phyloP scores from a whole-genome alignment of 2,113 vertebrate species.

The Zosterops lateralis region DNA sequence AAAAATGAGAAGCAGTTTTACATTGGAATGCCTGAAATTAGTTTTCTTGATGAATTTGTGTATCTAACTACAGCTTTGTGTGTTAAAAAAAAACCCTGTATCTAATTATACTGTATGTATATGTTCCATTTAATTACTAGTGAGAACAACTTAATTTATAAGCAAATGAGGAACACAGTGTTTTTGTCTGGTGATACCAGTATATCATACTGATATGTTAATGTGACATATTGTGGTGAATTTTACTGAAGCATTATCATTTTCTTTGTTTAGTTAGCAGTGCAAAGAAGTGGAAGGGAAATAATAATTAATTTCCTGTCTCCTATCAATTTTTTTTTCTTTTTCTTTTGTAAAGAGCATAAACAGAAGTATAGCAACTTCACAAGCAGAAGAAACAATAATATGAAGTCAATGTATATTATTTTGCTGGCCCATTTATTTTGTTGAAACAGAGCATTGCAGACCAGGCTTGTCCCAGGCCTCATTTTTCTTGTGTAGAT shows the following conservation, averaged over 20 bases:
- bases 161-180: background rate
- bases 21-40: background rate
- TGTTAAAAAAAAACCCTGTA: background rate
- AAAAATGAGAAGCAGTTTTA: background rate
- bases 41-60: background rate
- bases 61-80: background rate
- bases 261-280: background rate
- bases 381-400: background rate
- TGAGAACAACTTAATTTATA: constrained; percentile 1
- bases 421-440: background rate
- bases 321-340: background rate
- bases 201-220: background rate
- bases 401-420: background rate
- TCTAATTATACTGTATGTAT: background rate
- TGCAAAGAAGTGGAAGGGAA: background rate
- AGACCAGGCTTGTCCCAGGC: background rate
- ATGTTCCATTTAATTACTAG: background rate
- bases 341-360: background rate
- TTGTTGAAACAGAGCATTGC: background rate
- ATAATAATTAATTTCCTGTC: background rate
- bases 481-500: background rate
- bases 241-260: background rate
- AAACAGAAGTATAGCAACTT: background rate
- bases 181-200: background rate
- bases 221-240: background rate